Evolutionary conservation across 2,113 vertebrate species (phyloP), one percentile per base, ranked within the genome.

Genomic region (Nerophis ophidion): DNA sequence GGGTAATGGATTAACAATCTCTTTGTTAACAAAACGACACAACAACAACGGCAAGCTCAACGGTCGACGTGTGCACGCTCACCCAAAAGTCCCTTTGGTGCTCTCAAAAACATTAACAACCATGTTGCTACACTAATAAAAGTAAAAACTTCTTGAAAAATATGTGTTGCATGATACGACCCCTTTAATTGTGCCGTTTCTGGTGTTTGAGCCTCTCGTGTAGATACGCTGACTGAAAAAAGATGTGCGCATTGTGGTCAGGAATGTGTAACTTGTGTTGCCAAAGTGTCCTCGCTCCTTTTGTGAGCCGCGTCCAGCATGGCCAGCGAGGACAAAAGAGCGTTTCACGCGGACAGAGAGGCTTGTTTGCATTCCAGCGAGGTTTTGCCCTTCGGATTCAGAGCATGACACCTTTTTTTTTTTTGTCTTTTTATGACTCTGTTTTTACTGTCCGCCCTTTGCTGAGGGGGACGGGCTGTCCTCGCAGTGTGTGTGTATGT

Each of bases 321-420:
- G 15, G 34, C 33, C 52, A 7, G 36, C 40, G 56, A 61, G 64
- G 71, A 87, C 77, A 82, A 85, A 83, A 75, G 72, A 65, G 61
- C 51, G 36, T 68, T 84, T 81, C 48, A 65, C 52, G 48, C 55
- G 65, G 65, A 68, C 49, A 56, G 50, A 65, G 65, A 48, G 19
- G 60, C 79, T 80, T 44, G 81, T 86, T 84, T 81, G 79, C 82
- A 84, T 86, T 47, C 66, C 70, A 70, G 72, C 40, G 59, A 65
- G 48, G 52, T 48, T 57, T 66, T 70, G 64, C 72, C 78, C 76
- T 82, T 81, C 75, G 46, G 58, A 72, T 71, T 72, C 52, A 48
- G 35, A 65, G 53, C 73, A 68, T 60, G 64, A 77, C 72, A 73
- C 71, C n/a, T 56, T 36, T 56, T 70, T 51, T 62, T 26, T 26